phyloP scores from a whole-genome alignment of 2,888 invertebrate genomes.

The Scrobipalpa atriplicella region DNA sequence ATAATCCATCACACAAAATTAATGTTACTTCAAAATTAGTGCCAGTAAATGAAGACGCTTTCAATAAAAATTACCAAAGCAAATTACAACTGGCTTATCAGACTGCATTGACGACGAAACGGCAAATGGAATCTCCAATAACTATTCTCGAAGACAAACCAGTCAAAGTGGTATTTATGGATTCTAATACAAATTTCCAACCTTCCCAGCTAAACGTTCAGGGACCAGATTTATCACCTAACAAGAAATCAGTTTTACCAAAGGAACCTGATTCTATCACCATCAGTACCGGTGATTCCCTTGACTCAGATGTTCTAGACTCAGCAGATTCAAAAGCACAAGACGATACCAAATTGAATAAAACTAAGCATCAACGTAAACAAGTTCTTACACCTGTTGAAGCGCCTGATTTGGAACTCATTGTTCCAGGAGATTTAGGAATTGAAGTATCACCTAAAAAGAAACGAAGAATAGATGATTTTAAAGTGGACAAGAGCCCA shows the following conservation, averaged over 20 bases:
- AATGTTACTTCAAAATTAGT: conserved; percentile 44
- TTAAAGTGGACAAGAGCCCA: conserved; percentile 53
- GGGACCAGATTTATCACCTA: conserved; percentile 66
- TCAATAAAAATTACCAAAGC: conserved; percentile 64
- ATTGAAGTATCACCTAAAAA: conserved; percentile 67
- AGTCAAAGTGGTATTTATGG: conserved; percentile 73
- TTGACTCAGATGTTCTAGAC: conserved; percentile 62
- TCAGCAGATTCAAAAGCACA: conserved; percentile 50
- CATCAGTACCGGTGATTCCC: conserved; percentile 56
- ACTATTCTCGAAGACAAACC: conserved; percentile 76
- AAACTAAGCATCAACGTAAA: conserved; percentile 76
- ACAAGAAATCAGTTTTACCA: conserved; percentile 44
- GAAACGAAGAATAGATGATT: conserved; percentile 67
- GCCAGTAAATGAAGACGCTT: conserved; percentile 49
- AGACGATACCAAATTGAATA: conserved; percentile 58
- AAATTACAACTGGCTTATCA: conserved; percentile 74
- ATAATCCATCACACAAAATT: conserved; percentile 46
- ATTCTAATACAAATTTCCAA: conserved; percentile 56
- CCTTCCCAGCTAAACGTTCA: conserved; percentile 63
- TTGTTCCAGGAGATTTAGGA: conserved; percentile 68
- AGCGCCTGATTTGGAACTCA: conserved; percentile 71
- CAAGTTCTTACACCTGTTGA: conserved; percentile 77
- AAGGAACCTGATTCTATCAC: conserved; percentile 47
- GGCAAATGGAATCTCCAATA: conserved; percentile 63
- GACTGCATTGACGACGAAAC: conserved; percentile 67